phyloP scores from a whole-genome alignment of 2,797 vertebrate species.

The Merluccius polli region DNA sequence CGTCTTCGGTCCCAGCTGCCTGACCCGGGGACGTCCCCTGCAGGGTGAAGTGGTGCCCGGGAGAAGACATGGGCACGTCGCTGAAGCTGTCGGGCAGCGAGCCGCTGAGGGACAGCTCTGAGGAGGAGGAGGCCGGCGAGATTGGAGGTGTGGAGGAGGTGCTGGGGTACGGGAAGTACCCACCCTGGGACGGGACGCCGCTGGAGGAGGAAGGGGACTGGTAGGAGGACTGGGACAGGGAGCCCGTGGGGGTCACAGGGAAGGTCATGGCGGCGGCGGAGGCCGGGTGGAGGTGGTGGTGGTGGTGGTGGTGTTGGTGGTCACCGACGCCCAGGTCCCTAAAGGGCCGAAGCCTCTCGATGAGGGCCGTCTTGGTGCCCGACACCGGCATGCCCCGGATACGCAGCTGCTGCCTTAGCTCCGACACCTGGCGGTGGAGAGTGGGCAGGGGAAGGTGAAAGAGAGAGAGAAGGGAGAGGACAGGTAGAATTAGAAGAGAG shows the following conservation, averaged over 20 bases:
- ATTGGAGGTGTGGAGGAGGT: constrained; percentile 93
- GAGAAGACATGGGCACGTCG: constrained; percentile 88
- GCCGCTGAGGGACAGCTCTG: constrained; percentile 86
- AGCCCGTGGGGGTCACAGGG: constrained; percentile 82
- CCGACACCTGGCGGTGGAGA: constrained; percentile 79
- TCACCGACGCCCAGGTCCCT: constrained; percentile 65
- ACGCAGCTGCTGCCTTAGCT: constrained; percentile 92
- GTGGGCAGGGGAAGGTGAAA: not conserved
- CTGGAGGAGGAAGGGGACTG: constrained; percentile 83
- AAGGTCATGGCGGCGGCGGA: constrained; percentile 91
- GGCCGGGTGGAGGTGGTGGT: constrained; percentile 75
- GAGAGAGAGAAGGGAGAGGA: no score
- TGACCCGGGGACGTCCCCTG: constrained; percentile 80
- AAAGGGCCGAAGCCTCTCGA: constrained; percentile 91
- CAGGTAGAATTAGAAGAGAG: not conserved
- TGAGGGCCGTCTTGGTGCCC: constrained; percentile 92
- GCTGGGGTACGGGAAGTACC: constrained; percentile 91
- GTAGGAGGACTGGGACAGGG: constrained; percentile 81
- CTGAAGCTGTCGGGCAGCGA: constrained; percentile 93
- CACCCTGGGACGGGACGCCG: constrained; percentile 78
- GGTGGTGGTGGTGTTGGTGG: constrained; percentile 84
- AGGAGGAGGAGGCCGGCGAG: constrained; percentile 94
- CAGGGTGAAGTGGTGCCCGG: constrained; percentile 77
- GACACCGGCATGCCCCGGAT: constrained; percentile 94
- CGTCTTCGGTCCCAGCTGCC: constrained; percentile 76